Base-by-base conservation (phyloP, 92 coral and sea anemone genomes). In the Epizoanthus ramosus region DNA sequence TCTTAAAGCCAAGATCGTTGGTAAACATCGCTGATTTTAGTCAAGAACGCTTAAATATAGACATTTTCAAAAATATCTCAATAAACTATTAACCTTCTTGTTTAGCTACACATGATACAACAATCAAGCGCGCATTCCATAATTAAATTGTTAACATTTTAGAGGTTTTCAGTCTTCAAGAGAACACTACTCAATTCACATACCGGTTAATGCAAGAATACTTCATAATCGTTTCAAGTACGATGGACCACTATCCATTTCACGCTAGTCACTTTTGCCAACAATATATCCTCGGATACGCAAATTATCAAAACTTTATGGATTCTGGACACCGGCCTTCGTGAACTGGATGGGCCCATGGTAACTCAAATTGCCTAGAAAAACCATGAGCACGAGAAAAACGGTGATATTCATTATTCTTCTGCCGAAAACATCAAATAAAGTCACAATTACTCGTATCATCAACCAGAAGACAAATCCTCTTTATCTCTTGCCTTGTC, bases 101-200 rank as follows among this genome's bases (percentile, higher is more conserved):
- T 88, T 76, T 77, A 50, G 82, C 70, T 61, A 60, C 61, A 61
- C 59, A 84, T 57, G 83, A 88, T 19, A 63, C 88, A 73, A 73
- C 88, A 73, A 70, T 72, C 77, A 84, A 84, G 83, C 86, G 85
- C 66, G 81, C 87, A 84, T 63, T 79, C 79, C 57, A 58, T 79
- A 84, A 88, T 79, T 73, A 84, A 54, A 87, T 60, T 71, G 77
- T 84, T 84, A 84, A 80, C 81, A 72, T 73, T 84, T 63, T 76
- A 50, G 14, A 50, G 54, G 2, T 74, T 53, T 15, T 28, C 6
- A 24, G 23, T 39, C 57, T 4, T 21, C 43, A 8, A 5, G 22
- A 59, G 28, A 23, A 72, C 22, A 6, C 33, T 54, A 56, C 37
- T 23, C 43, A 23, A 58, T 22, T 73, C 19, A 53, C 6, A 5